phyloP scores from a whole-genome alignment of 2,797 vertebrate genomes.

The Trematomus bernacchii region DNA sequence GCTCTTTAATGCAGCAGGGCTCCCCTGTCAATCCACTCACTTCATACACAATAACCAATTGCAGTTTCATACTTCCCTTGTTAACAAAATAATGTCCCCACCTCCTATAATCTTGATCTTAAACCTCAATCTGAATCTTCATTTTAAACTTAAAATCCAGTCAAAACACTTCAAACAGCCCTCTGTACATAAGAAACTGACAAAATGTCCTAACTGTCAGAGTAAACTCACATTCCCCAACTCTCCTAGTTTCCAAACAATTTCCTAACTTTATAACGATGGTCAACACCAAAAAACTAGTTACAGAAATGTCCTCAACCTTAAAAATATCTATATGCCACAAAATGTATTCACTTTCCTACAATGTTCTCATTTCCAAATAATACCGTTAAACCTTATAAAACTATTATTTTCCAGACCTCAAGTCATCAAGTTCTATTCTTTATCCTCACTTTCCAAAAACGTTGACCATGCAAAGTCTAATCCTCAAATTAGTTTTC shows the following conservation, averaged over 20 bases:
- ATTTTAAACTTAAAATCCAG: background rate
- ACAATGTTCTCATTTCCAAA: background rate
- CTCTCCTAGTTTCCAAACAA: too few species aligned
- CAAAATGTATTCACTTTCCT: background rate
- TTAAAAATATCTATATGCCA: background rate
- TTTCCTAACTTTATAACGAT: background rate
- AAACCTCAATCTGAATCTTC: background rate
- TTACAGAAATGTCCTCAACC: background rate
- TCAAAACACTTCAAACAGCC: background rate
- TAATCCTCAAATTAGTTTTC: too few species aligned
- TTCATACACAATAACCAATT: background rate
- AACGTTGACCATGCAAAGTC: too few species aligned
- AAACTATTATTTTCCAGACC: too few species aligned
- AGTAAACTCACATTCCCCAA: too few species aligned
- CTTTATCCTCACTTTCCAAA: too few species aligned
- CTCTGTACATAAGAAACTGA: background rate
- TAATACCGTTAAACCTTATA: too few species aligned
- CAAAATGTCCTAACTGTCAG: background rate
- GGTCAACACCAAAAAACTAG: background rate
- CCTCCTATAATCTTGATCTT: background rate
- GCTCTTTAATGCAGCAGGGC: conserved; percentile 10
- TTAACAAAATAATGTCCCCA: background rate
- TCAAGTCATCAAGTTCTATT: too few species aligned
- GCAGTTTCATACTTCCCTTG: background rate
- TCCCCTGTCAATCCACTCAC: conserved; percentile 16